Evolutionary conservation across 1,140 invertebrate genomes (phyloP).

Genomic region (Drosophila obscura): DNA sequence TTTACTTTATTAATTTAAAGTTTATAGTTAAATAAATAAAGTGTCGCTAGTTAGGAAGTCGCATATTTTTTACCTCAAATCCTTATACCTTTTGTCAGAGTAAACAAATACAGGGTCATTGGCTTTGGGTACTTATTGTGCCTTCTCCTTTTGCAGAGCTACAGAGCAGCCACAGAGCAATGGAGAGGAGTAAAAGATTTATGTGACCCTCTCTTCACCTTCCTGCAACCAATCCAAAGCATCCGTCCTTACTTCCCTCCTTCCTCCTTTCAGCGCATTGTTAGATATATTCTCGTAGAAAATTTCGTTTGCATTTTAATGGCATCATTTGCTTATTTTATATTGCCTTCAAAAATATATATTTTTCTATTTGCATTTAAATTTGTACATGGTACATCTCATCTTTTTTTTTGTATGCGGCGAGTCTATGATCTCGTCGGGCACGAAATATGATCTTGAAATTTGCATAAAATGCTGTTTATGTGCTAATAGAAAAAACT

Average conservation of each 20-base stretch:
- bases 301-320: constrained; percentile 70
- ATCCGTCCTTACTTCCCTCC: background rate
- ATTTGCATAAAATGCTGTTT: constrained; percentile 17
- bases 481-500: constrained; percentile 19
- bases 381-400: constrained; percentile 25
- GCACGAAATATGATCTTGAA: constrained; percentile 6
- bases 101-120: too few relatives aligned
- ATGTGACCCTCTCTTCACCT: too few relatives aligned
- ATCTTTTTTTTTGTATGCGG: background rate
- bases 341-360: constrained; percentile 35
- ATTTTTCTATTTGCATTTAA: constrained; percentile 70
- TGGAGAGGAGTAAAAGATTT: too few relatives aligned
- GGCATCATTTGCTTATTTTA: constrained; percentile 65
- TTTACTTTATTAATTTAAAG: too few relatives aligned
- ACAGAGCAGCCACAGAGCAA: too few relatives aligned
- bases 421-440: constrained; percentile 41
- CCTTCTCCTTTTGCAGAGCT: too few relatives aligned
- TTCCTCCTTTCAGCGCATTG: constrained; percentile 16
- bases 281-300: constrained; percentile 29
- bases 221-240: too few relatives aligned
- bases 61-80: too few relatives aligned
- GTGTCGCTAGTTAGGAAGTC: too few relatives aligned
- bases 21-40: too few relatives aligned
- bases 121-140: too few relatives aligned
- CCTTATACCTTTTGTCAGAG: too few relatives aligned